These are phyloP conservation scores for Anoplius nigerrimus DNA, from an alignment of 2,888 invertebrate species.

Conservation along the genomic window DNA sequence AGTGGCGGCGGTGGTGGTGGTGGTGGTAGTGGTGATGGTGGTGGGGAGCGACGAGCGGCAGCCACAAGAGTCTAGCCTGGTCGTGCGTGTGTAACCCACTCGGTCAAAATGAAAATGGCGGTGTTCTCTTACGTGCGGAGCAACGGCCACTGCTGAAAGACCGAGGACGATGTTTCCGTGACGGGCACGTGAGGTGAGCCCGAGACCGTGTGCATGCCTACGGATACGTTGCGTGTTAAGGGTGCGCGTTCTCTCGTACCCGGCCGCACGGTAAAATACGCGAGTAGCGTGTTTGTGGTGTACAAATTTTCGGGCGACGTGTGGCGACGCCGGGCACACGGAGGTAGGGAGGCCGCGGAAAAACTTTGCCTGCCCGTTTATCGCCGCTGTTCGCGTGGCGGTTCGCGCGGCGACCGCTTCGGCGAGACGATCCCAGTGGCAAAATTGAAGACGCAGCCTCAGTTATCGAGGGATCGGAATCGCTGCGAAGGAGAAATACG, in stretches of 20 bases:
- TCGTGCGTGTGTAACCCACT: slow-evolving; percentile 40
- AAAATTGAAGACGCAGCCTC: too few relatives aligned
- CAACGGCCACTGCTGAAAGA: slow-evolving; percentile 53
- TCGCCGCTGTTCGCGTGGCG: too few relatives aligned
- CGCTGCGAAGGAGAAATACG: neutral
- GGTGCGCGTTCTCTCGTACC: too few relatives aligned
- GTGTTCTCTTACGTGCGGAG: slow-evolving; percentile 65
- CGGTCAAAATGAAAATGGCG: slow-evolving; percentile 71
- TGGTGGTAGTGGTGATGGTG: slow-evolving; percentile 10
- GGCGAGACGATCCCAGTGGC: too few relatives aligned
- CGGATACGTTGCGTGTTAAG: neutral
- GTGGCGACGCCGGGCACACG: too few relatives aligned
- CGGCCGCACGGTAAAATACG: too few relatives aligned
- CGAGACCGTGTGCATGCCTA: neutral
- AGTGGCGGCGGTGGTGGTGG: slow-evolving; percentile 79
- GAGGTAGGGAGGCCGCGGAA: too few relatives aligned
- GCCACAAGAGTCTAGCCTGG: slow-evolving; percentile 25
- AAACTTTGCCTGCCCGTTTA: too few relatives aligned
- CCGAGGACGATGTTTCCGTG: slow-evolving; percentile 49
- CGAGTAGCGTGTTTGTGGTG: slow-evolving; percentile 11
- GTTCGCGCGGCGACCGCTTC: neutral
- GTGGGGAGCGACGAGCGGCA: slow-evolving; percentile 31
- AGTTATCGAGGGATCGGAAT: neutral
- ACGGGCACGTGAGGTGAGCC: slow-evolving; percentile 55
- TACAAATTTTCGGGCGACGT: slow-evolving; percentile 11